A percentile compares a stretch with the other conserved stretches of the same genome.
Evolutionary conservation across 2,888 invertebrate species (phyloP).

Genomic region (Eupithecia subumbrata): DNA sequence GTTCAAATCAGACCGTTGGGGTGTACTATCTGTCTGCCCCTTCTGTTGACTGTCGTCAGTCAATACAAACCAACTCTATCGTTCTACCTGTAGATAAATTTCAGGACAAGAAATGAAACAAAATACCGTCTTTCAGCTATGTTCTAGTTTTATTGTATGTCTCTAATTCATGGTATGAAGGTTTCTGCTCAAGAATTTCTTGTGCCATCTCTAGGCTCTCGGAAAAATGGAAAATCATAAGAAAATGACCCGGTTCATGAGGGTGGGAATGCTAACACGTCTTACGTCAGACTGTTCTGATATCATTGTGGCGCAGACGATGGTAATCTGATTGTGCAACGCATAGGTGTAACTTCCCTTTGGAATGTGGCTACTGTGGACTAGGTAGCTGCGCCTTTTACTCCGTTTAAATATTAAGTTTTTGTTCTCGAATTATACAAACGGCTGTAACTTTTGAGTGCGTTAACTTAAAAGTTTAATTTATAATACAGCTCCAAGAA

Average conservation of each 20-base stretch:
- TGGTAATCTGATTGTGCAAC: slow-evolving; percentile 30
- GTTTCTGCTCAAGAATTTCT: background rate
- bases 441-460: too few species aligned
- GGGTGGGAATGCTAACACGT: slow-evolving; percentile 23
- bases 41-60: background rate
- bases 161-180: background rate
- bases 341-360: slow-evolving; percentile 6
- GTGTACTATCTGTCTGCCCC: too few species aligned
- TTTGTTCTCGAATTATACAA: too few species aligned
- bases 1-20: background rate
- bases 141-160: background rate
- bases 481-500: too few species aligned
- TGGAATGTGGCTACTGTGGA: background rate
- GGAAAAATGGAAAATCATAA: slow-evolving; percentile 15
- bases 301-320: slow-evolving; percentile 24
- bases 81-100: background rate
- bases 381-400: background rate
- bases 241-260: slow-evolving; percentile 17
- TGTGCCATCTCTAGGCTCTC: background rate
- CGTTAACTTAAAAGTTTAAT: too few species aligned
- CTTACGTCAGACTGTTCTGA: slow-evolving; percentile 21
- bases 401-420: background rate
- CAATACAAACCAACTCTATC: background rate
- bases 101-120: background rate
- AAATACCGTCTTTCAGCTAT: background rate